Base-by-base conservation (phyloP, 2,888 invertebrate species). In the Drosophila setosimentum region DNA sequence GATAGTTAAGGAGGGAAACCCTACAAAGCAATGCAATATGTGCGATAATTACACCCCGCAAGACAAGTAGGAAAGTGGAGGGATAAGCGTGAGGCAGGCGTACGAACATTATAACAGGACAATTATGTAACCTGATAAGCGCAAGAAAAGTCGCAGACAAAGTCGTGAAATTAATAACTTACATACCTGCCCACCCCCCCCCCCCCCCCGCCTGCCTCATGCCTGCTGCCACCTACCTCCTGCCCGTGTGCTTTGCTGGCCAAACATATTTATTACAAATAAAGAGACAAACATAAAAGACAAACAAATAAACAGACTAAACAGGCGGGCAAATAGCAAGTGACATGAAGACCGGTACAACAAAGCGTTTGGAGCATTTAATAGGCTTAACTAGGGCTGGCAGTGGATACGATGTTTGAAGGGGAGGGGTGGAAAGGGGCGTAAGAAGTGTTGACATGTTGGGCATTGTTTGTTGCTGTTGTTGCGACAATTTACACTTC, bases 101-200 rank as follows among this genome's bases (percentile, higher is more conserved):
- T 27, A 18, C 48, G 53, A 49, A 73, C 73, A 55, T 70, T 80
- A 80, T 78, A 78, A 78, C 80, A 82, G 82, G 82, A 83, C 87
- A 87, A 89, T 87, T 87, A 87, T 87, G 87, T 89, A 87, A 87
- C 87, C 78, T 82, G 87, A 87, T 89, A 89, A 81, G 71, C 64
- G 48, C 65, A 50, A 73, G 61, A 69, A 77, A 75, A 70, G 81
- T 80, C 50, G 64, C 75, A 83, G 88, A 83, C 82, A 82, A 75
- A 80, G 78, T 82, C 73, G 78, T 87, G 89, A 88, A 86, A 86
- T 83, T 86, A 86, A 86, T 86, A 86, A 86, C 80, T 78, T 68
- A 45, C 53, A 29, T 42, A 29, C 29, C 35, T 37, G 18, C 30
- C 18, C 49, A 7, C 4, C 30, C 18, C 32, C 51, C n/a, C 50